A percentile compares a stretch with the other conserved stretches of the same genome.
Conservation (phyloP, 2,888 invertebrate genomes). For the Malthinus flaveolus region DNA sequence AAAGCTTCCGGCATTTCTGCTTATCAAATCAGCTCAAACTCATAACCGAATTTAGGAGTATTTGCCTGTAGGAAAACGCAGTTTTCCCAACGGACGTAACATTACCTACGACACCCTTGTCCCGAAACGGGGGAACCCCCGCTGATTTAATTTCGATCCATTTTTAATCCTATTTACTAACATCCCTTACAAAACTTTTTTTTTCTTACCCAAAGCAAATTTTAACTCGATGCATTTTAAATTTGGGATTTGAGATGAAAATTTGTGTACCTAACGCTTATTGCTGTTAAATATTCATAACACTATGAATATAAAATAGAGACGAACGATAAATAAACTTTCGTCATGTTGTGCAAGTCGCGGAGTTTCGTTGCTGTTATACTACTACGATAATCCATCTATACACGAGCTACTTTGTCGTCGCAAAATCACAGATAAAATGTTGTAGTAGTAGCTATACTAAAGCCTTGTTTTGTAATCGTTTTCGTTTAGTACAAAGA, state of each 20-base stretch:
- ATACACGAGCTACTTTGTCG: slow-evolving; percentile 12
- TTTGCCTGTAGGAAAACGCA: slow-evolving; percentile 34
- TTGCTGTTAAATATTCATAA: slow-evolving; percentile 30
- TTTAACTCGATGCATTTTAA: slow-evolving; percentile 28
- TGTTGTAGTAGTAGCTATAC: slow-evolving; percentile 11
- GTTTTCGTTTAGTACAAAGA: slow-evolving; percentile 19
- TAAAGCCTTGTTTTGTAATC: slow-evolving; percentile 16
- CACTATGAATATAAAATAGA: slow-evolving; percentile 29
- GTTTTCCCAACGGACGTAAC: slow-evolving; percentile 33
- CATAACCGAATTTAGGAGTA: slow-evolving; percentile 36
- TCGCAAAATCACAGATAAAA: slow-evolving; percentile 22
- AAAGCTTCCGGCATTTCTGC: slow-evolving; percentile 35
- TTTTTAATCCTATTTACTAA: slow-evolving; percentile 13
- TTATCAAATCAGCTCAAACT: slow-evolving; percentile 40
- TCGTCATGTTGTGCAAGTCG: slow-evolving; percentile 21
- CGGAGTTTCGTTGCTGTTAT: background rate
- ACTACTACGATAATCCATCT: slow-evolving; percentile 1
- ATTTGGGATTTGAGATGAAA: slow-evolving; percentile 16
- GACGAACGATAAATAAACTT: slow-evolving; percentile 22
- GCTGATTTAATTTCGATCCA: slow-evolving; percentile 8
- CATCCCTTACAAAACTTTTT: slow-evolving; percentile 13
- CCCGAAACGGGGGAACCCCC: background rate
- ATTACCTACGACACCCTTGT: slow-evolving; percentile 32
- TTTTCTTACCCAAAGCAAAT: slow-evolving; percentile 17
- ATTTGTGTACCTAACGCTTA: slow-evolving; percentile 26